phyloP scores from a whole-genome alignment of 2,888 invertebrate genomes.

The Dynastes hyllus region DNA sequence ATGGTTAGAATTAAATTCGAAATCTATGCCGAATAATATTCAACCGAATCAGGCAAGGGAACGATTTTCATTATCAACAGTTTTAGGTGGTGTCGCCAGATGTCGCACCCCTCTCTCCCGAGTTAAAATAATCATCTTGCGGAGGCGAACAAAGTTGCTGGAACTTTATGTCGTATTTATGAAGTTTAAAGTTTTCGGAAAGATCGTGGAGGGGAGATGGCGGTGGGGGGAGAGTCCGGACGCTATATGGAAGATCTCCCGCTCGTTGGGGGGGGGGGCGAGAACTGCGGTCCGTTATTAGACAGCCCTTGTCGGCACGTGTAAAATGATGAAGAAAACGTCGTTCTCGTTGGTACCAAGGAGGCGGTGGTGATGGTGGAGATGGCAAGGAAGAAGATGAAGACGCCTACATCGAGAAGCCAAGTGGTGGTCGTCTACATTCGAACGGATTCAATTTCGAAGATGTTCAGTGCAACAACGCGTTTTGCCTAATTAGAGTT shows the following conservation, averaged over 20 bases:
- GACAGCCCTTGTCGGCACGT: conserved; percentile 33
- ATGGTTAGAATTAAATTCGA: conserved; percentile 37
- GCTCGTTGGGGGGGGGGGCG: conserved; percentile 47
- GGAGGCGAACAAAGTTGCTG: conserved; percentile 63
- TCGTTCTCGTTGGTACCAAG: not conserved
- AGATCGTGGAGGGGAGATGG: conserved; percentile 53
- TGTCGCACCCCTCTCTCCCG: conserved; percentile 59
- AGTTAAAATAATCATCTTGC: conserved; percentile 66
- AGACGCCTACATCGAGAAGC: conserved; percentile 25
- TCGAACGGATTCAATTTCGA: conserved; percentile 31
- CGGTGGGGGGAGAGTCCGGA: not conserved
- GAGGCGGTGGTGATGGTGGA: not conserved
- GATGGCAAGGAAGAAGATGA: not conserved
- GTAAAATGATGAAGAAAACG: conserved; percentile 13
- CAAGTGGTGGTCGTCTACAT: conserved; percentile 31
- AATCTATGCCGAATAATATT: conserved; percentile 49
- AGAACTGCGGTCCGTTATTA: conserved; percentile 61
- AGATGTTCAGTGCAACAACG: conserved; percentile 7
- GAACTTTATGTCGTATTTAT: conserved; percentile 66
- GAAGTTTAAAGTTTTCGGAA: conserved; percentile 63
- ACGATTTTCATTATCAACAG: conserved; percentile 61
- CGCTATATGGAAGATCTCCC: not conserved
- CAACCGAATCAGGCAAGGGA: conserved; percentile 41
- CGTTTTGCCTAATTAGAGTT: conserved; percentile 39
- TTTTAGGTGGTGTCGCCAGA: conserved; percentile 61